Evolutionary conservation across 2,888 invertebrate genomes (phyloP), one percentile per base, ranked within the genome.

Genomic region (Embidobia sp.): DNA sequence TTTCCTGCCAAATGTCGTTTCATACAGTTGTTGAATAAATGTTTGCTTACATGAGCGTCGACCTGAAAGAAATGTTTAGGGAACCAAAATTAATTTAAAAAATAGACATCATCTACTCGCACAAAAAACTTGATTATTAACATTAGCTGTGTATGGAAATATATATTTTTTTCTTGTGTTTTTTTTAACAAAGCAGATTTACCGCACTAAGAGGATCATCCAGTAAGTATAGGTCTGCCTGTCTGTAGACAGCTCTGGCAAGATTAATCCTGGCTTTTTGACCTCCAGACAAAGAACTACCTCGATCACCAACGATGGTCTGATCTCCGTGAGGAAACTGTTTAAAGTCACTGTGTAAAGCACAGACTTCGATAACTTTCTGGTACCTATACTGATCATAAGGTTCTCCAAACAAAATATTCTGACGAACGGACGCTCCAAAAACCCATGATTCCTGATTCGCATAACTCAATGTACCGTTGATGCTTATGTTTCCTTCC

Each of bases 391-490:
- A 91, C 44, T 92, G 90, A 73, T 94, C 92, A 84, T 91, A 94
- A 0, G 92, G 90, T 79, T 92, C 90, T 0, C 97, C 97, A 87
- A 97, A 97, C n/a, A 95, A 87, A 82, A 97, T 96, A 89, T 97
- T 98, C 85, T 97, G 96, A 51, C 95, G 91, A 0, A 97, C 92
- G 0, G 94, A 94, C n/a, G 93, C 92, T 0, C 94, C 94, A 85
- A 95, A 95, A 0, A 95, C 93, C 97, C 97, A 97, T 6, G 97
- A 93, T 86, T 97, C 95, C 89, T 97, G 96, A 78, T 94, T 92
- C 0, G 95, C 95, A 87, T 96, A 97, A 27, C 94, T 93, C n/a
- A 94, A 69, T 40, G 86, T 90, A 3, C 94, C 96, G 51, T 92
- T 91, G 7, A 95, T 91, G 61, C 91, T 90, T 8, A 96, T 90